A percentile compares a stretch with the other conserved stretches of the same genome.
Conservation (phyloP, 2,113 vertebrate species). For the Globicephala melas region DNA sequence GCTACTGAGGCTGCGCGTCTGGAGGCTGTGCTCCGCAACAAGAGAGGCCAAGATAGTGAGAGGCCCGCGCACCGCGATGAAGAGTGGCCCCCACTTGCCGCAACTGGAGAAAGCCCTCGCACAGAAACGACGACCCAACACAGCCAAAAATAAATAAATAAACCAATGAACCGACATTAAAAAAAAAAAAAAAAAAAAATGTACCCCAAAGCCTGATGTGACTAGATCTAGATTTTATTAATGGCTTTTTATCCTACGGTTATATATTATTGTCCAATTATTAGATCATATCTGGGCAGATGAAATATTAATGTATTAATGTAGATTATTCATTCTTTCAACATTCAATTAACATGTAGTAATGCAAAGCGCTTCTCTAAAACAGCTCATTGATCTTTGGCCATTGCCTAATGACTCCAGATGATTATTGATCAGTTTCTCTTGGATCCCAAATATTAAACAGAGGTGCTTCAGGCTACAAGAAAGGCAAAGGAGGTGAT, state of each 20-base stretch:
- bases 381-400: background rate
- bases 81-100: too few species aligned
- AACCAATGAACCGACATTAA: too few species aligned
- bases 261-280: background rate
- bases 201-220: background rate
- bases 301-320: background rate
- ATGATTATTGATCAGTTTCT: background rate
- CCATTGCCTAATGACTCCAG: background rate
- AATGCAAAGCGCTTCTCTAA: background rate
- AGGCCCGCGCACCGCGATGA: too few species aligned
- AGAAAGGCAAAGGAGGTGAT: background rate
- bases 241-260: background rate
- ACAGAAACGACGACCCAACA: too few species aligned
- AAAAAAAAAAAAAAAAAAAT: background rate
- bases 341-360: background rate
- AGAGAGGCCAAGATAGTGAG: too few species aligned
- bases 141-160: too few species aligned
- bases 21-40: too few species aligned
- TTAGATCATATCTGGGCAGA: background rate
- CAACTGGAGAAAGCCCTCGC: too few species aligned
- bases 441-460: background rate
- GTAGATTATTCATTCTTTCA: background rate
- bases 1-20: too few species aligned
- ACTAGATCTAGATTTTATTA: background rate
- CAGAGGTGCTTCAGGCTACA: background rate